These are phyloP conservation scores for Trochalopteron elliotii DNA, from an alignment of 2,113 vertebrate genomes.

Conservation along the genomic window DNA sequence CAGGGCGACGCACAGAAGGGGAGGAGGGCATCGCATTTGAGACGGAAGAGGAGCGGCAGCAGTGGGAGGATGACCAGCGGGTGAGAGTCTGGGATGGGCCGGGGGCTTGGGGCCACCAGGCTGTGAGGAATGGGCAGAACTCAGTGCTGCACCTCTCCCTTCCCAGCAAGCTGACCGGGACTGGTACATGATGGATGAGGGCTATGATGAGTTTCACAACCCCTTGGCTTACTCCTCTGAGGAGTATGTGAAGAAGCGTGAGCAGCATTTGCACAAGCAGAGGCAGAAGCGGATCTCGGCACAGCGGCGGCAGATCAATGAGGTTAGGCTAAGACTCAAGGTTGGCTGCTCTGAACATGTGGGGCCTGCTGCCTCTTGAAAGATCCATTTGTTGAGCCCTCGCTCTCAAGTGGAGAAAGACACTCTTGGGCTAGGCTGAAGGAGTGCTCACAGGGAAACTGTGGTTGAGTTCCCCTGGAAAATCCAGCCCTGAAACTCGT, in stretches of 20 bases:
- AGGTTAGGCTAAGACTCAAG: conserved; percentile 65
- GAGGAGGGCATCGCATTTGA: conserved; percentile 90
- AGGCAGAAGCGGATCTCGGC: conserved; percentile 97
- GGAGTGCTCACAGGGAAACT: background rate
- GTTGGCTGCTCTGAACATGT: accelerated
- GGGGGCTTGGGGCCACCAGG: background rate
- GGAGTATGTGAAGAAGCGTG: conserved; percentile 92
- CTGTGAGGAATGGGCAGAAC: accelerated
- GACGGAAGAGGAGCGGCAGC: conserved; percentile 87
- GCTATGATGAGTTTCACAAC: conserved; percentile 96
- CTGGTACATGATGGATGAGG: conserved; percentile 99
- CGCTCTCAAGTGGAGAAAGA: background rate
- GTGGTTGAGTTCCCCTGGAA: background rate
- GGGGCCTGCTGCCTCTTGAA: background rate
- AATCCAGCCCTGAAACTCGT: background rate
- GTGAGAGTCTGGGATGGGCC: conserved; percentile 50
- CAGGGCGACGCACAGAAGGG: conserved; percentile 82
- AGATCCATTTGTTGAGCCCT: background rate
- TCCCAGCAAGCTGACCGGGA: conserved; percentile 95
- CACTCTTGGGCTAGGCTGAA: background rate
- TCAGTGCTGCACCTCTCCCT: background rate
- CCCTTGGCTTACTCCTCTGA: conserved; percentile 91
- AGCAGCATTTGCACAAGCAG: conserved; percentile 96
- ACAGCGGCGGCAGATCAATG: conserved; percentile 95
- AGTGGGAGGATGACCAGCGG: conserved; percentile 96